Base-by-base conservation (phyloP, 1,140 invertebrate genomes). In the Papilio machaon region DNA sequence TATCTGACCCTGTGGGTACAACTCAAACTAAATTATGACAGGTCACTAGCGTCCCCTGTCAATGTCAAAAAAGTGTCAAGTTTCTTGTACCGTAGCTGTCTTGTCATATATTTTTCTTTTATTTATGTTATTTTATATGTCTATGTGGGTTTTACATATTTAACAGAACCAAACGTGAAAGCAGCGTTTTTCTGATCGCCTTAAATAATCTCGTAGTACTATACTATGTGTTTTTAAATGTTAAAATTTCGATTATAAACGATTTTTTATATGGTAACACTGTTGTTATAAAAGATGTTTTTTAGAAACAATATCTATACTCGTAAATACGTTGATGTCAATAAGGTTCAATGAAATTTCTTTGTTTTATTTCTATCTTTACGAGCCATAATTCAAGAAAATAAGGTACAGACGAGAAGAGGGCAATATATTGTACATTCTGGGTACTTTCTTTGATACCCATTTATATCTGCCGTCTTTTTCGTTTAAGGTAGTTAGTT, bases 311-410 rank as follows among this genome's bases (percentile, higher is more conserved):
- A 70, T 81, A 75, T 81, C 82, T 19, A 79, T 79, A 73, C 64
- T 79, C 75, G 49, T 79, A 79, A 79, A 79, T 67, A 79, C 77
- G 15, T 47, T 79, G 73, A 64, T 67, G 52, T 67, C 49, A 60
- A 83, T 81, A 46, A 79, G 54, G 80, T 82, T 81, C 82, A 83
- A 83, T 83, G 73, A 81, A 79, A 81, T 81, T 79, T 81, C 82
- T 78, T 75, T 67, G 76, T 83, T 83, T 79, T 81, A 83, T 80
- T 73, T 81, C 75, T 73, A 83, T 83, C 52, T 83, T 83, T 80
- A 80, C 54, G 80, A 49, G 76, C 58, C 46, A 83, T 83, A 83
- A 81, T 80, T 73, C 79, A 79, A 64, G 81, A 81, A 79, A 81
- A 83, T 83, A 83, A 83, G 81, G 58, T 47, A 79, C 77, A 75